Base-by-base conservation (phyloP, 2,888 invertebrate species). In the Eupsilia transversa region DNA sequence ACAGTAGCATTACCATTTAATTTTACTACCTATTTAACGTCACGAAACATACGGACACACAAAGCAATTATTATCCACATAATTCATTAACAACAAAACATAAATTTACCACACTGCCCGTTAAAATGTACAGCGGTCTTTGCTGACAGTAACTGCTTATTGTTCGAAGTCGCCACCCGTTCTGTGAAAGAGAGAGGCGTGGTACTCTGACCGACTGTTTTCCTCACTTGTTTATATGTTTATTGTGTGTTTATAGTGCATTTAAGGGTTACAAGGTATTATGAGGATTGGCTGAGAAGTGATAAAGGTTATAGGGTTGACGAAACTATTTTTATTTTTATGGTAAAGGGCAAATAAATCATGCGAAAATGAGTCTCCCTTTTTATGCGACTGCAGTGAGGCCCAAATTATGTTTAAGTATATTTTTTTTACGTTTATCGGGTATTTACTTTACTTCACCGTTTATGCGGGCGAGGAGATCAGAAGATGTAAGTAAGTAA, bases 31-130 rank as follows among this genome's bases (percentile, higher is more conserved):
- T 54, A 71, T 74, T 76, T 33, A 81, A 74, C 57, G 60, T 57
- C 46, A 54, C 9, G 30, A 60, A 57, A 66, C 35, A 49, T 54
- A 65, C 3, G 4, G 57, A 35, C 46, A 57, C 35, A 64, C 56
- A 63, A 71, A 65, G 71, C 81, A 75, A 75, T 79, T 81, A 83
- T 73, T 57, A 71, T 64, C 46, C 64, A 67, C 68, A 81, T 83
- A 84, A 67, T 83, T 82, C 69, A 75, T 79, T 83, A 73, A 17
- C 46, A 81, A 69, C 75, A 66, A 60, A 57, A 78, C 75, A 84
- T 84, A 83, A 81, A 83, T 83, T 75, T 56, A 30, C 72, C n/a
- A 20, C 65, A 68, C 27, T 78, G 38, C 57, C 67, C 72, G 70
- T 74, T 77, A 52, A 67, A 74, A n/a, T n/a, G 27, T 12, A 30